phyloP scores from a whole-genome alignment of 2,113 vertebrate species.

The Bos indicus region DNA sequence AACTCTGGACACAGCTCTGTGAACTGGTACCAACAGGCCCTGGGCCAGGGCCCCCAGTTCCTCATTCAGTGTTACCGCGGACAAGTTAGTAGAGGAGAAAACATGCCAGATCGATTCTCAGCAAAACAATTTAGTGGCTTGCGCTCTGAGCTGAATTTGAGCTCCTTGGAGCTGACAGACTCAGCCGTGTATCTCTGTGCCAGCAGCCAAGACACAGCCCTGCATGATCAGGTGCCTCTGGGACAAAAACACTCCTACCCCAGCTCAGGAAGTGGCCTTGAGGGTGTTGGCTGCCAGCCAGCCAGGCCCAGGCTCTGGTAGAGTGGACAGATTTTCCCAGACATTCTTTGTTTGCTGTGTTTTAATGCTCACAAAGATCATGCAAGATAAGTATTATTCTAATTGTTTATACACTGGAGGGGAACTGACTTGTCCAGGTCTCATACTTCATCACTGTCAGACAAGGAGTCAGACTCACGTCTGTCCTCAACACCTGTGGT shows the following conservation, averaged over 20 bases:
- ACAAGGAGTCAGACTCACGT: not conserved
- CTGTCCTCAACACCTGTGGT: not conserved
- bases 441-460: not conserved
- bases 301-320: not conserved
- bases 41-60: not conserved
- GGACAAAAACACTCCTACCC: not conserved
- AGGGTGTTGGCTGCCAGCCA: not conserved
- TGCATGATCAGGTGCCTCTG: not conserved
- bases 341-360: not conserved
- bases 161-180: not conserved
- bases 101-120: not conserved
- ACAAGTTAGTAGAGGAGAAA: not conserved
- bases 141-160: not conserved
- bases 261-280: not conserved
- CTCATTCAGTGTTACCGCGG: not conserved
- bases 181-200: not conserved
- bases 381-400: not conserved
- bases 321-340: not conserved
- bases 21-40: conserved; percentile 21
- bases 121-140: rapidly evolving
- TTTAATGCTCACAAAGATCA: not conserved
- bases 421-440: not conserved
- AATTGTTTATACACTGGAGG: not conserved
- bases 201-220: not conserved
- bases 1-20: rapidly evolving